Percentiles rank a stretch among this genome's conserved stretches.
Evolutionary conservation across 2,888 invertebrate genomes (phyloP).

Genomic region (Ophraella communa): DNA sequence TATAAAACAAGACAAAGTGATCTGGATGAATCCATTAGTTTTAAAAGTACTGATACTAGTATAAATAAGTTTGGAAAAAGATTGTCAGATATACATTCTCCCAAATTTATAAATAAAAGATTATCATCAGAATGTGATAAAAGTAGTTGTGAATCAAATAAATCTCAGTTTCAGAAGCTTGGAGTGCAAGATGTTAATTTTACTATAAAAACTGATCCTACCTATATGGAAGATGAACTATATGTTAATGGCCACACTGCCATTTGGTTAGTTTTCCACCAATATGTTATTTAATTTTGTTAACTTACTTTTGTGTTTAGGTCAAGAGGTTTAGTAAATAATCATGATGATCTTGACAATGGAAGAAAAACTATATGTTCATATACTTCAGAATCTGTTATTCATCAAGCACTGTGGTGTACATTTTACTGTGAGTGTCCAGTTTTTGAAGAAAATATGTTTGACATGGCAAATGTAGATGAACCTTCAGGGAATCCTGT

Average conservation of each 20-base stretch:
- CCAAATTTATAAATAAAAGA: slow-evolving; percentile 41
- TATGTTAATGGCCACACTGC: slow-evolving; percentile 86
- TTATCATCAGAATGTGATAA: slow-evolving; percentile 39
- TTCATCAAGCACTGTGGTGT: slow-evolving; percentile 82
- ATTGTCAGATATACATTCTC: slow-evolving; percentile 48
- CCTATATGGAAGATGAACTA: slow-evolving; percentile 81
- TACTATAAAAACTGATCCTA: slow-evolving; percentile 41
- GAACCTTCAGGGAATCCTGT: slow-evolving; percentile 62
- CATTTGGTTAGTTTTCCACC: slow-evolving; percentile 65
- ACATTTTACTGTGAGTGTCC: slow-evolving; percentile 67
- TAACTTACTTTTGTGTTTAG: neutral
- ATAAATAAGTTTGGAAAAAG: slow-evolving; percentile 48
- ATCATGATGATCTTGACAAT: slow-evolving; percentile 61
- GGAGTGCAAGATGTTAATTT: slow-evolving; percentile 18
- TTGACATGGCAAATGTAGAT: slow-evolving; percentile 56
- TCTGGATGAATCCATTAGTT: slow-evolving; percentile 49
- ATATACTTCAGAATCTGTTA: slow-evolving; percentile 82
- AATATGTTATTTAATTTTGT: neutral
- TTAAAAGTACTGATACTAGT: slow-evolving; percentile 47
- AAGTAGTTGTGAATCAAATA: slow-evolving; percentile 31
- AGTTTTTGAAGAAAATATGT: slow-evolving; percentile 58
- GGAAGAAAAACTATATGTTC: slow-evolving; percentile 69
- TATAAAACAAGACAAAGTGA: slow-evolving; percentile 43
- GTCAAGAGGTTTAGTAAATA: slow-evolving; percentile 68
- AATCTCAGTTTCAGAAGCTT: slow-evolving; percentile 27